phyloP scores from a whole-genome alignment of 92 coral and sea anemone genomes.

The Phenganax marumi region DNA sequence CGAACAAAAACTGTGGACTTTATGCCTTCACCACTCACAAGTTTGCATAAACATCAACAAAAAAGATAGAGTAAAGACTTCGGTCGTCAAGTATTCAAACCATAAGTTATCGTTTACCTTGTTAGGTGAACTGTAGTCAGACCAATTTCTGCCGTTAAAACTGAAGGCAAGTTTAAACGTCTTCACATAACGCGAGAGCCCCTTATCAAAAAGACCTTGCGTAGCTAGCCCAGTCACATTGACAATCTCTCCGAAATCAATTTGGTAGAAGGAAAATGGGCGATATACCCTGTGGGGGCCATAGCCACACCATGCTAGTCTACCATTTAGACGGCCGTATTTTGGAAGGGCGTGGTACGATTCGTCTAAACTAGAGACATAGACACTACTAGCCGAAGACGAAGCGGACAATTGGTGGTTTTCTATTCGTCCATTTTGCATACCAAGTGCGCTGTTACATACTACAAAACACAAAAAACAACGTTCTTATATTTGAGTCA shows the following conservation, averaged over 20 bases:
- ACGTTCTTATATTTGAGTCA: background rate
- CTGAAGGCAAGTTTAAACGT: constrained; percentile 54
- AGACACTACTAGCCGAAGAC: background rate
- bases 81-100: background rate
- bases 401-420: constrained; percentile 2
- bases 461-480: background rate
- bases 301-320: constrained; percentile 62
- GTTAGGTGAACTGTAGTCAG: constrained; percentile 24
- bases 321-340: constrained; percentile 60
- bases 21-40: too few species aligned
- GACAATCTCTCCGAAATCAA: constrained; percentile 59
- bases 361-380: background rate
- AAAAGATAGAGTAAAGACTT: background rate
- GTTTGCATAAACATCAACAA: background rate
- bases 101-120: constrained; percentile 15
- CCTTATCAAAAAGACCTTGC: constrained; percentile 52
- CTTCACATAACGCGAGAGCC: constrained; percentile 52
- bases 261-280: constrained; percentile 54
- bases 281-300: constrained; percentile 25
- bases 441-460: constrained; percentile 15
- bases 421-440: constrained; percentile 15
- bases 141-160: constrained; percentile 45
- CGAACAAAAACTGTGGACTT: too few species aligned
- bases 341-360: constrained; percentile 54
- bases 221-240: constrained; percentile 66